A percentile compares a stretch with the other conserved stretches of the same genome.
Evolutionary conservation across 2,888 invertebrate species (phyloP).

Genomic region (Platycnemis pennipes): DNA sequence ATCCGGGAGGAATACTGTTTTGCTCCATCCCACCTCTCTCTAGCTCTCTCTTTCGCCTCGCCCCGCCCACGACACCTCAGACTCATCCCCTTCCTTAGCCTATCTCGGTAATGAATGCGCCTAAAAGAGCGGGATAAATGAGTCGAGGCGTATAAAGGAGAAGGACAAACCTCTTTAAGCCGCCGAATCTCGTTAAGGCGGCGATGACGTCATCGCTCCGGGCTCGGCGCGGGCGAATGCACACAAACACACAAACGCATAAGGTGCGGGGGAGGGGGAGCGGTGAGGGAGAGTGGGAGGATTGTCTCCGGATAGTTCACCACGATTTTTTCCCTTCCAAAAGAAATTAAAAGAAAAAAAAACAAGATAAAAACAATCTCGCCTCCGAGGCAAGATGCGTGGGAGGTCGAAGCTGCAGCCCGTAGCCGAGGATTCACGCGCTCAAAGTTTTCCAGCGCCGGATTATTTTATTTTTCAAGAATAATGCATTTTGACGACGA

Average conservation of each 20-base stretch:
- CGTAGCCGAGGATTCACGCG: background rate
- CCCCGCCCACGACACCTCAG: background rate
- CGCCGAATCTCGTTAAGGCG: slow-evolving; percentile 31
- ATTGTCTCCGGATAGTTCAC: background rate
- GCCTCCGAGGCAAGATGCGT: background rate
- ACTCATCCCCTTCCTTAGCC: background rate
- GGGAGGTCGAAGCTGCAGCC: slow-evolving; percentile 3
- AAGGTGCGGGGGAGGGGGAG: background rate
- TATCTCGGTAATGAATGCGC: slow-evolving; percentile 1
- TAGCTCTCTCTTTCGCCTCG: background rate
- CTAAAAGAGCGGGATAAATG: slow-evolving; percentile 7
- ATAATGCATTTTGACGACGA: background rate
- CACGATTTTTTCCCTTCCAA: background rate
- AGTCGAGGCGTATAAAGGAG: slow-evolving; percentile 21
- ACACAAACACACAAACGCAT: background rate
- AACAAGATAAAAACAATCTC: background rate
- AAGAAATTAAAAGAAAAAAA: background rate
- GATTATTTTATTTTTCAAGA: slow-evolving; percentile 4
- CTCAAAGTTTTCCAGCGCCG: background rate
- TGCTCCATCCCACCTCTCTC: background rate
- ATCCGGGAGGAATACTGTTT: background rate
- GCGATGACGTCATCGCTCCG: background rate
- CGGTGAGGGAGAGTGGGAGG: background rate
- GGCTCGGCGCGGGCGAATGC: background rate
- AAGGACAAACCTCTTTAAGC: slow-evolving; percentile 28